Conservation (phyloP, 2,113 vertebrate genomes). For the Bombycilla garrulus region DNA sequence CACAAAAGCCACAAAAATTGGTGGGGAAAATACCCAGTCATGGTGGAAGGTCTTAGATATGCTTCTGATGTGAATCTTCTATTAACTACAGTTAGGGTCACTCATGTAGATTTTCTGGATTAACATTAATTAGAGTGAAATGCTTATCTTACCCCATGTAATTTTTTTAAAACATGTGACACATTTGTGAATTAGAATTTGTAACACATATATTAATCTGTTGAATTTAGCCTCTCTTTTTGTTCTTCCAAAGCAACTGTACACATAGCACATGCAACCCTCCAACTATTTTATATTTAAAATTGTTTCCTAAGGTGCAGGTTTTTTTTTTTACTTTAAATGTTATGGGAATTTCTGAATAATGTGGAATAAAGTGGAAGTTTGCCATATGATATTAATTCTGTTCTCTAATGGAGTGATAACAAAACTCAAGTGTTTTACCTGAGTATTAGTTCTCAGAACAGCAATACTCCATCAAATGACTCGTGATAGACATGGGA, state of each 20-base stretch:
- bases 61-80: neutral
- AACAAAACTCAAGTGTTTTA: neutral
- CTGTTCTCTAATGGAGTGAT: neutral
- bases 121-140: neutral
- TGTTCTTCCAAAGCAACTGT: neutral
- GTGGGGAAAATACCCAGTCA: neutral
- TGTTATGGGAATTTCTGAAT: neutral
- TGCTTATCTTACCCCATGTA: neutral
- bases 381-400: neutral
- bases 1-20: neutral
- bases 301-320: neutral
- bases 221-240: neutral
- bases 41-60: too few relatives aligned
- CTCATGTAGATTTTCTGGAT: neutral
- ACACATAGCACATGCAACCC: neutral
- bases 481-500: neutral
- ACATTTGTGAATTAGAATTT: neutral
- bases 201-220: neutral
- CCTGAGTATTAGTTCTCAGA: neutral
- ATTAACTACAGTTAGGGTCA: neutral
- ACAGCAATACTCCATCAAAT: neutral
- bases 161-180: neutral
- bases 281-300: neutral
- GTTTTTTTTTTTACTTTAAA: neutral
- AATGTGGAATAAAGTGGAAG: neutral